Base-by-base conservation (phyloP, 2,797 vertebrate species). In the Pitangus sulphuratus region DNA sequence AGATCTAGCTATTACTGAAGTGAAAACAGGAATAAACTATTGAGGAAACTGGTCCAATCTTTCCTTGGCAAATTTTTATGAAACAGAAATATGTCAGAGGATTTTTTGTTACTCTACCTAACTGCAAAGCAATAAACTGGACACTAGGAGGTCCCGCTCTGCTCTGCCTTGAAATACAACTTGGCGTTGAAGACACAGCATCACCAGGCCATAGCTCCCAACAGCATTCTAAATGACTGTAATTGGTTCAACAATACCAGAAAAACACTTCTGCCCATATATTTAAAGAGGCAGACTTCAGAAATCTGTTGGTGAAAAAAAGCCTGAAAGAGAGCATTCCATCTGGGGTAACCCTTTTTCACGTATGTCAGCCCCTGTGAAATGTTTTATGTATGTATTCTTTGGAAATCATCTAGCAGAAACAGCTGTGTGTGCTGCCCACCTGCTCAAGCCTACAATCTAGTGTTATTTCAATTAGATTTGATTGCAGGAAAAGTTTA, bases 401-500 rank as follows among this genome's bases (percentile, higher is more conserved):
- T 96, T 97, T 95, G 95, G 95, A 97, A 96, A 96, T 93, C 85
- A 93, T 94, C 90, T 95, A 90, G 84, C 79, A 95, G 96, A 97
- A 95, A 93, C 96, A 97, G 97, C 95, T 97, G 96, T 93, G 87
- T 81, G 82, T 80, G 90, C 93, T 96, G 95, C 95, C 96, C 97
- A 97, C 96, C 96, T 97, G 97, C 97, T 96, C 93, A 92, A 96
- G 94, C 94, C 95, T 93, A 95, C 97, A 97, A 95, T 97, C 95
- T 95, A 95, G 88, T 96, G 88, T 96, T 96, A 93, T 96, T 97
- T 97, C 96, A 97, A 97, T 97, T 97, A 96, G 92, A 93, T 96
- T 96, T 97, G 96, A 97, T 97, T 97, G 95, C 95, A 96, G 90
- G 95, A 96, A 96, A 97, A 96, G 93, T 97, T 97, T 97, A 95